phyloP scores from a whole-genome alignment of 2,888 invertebrate species.

The Empis stercorea region DNA sequence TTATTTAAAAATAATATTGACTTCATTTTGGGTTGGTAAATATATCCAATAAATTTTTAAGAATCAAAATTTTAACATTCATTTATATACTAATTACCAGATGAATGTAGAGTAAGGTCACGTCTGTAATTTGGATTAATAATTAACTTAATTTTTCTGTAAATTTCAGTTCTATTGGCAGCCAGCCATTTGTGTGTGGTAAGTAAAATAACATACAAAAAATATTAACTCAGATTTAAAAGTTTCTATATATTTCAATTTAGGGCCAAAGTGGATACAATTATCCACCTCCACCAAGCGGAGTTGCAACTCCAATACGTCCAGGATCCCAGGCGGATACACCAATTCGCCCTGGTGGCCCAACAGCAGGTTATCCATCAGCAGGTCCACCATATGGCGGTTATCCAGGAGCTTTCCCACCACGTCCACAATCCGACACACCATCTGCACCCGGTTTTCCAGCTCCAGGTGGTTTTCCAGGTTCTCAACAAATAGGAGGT shows the following conservation, averaged over 20 bases:
- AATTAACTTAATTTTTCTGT: too few species aligned
- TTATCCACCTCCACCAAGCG: conserved; percentile 50
- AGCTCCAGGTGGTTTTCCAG: conserved; percentile 8
- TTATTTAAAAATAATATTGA: too few species aligned
- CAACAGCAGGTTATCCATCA: conserved; percentile 16
- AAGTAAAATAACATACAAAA: conserved; percentile 13
- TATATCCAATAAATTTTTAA: too few species aligned
- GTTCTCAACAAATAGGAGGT: conserved; percentile 9
- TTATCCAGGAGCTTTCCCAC: conserved; percentile 18
- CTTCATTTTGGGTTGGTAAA: too few species aligned
- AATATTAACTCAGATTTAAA: conserved; percentile 1
- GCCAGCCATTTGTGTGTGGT: conserved; percentile 20
- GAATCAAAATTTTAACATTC: too few species aligned
- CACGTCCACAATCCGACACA: conserved; percentile 9
- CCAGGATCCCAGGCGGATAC: conserved; percentile 18
- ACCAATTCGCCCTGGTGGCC: conserved; percentile 4
- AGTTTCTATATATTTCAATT: conserved; percentile 6
- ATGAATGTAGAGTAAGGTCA: too few species aligned
- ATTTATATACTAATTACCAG: too few species aligned
- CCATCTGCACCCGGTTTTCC: neutral
- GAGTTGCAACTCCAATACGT: conserved; percentile 16
- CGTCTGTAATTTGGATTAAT: too few species aligned
- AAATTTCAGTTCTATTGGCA: conserved; percentile 18
- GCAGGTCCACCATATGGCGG: conserved; percentile 21
- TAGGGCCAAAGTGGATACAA: conserved; percentile 62